Evolutionary conservation across 2,888 invertebrate genomes (phyloP), one percentile per base, ranked within the genome.

Genomic region (Proisotoma minuta): DNA sequence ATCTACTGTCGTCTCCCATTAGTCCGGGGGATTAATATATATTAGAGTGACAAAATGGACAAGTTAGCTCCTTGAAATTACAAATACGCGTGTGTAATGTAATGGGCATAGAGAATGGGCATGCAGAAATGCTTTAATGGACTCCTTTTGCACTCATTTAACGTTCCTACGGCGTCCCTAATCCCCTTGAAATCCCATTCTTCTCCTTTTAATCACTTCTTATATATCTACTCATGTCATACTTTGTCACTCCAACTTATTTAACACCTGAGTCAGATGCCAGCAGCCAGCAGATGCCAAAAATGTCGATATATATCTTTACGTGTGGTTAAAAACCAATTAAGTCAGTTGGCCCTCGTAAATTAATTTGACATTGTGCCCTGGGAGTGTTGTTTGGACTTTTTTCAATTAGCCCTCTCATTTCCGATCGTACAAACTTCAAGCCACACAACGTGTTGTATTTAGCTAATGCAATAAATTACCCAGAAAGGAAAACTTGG

Each of bases 351-450:
- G n/a, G n/a, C n/a, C n/a, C n/a, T n/a, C n/a, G n/a, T n/a, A n/a
- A n/a, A n/a, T n/a, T n/a, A n/a, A n/a, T n/a, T n/a, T n/a, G n/a
- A n/a, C n/a, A n/a, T n/a, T n/a, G n/a, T n/a, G n/a, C n/a, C n/a
- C n/a, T n/a, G n/a, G n/a, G n/a, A n/a, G n/a, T n/a, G n/a, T 63
- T 69, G 69, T 66, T 69, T 66, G 66, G 61, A 66, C 69, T 61
- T 69, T 69, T n/a, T 69, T 69, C 69, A 69, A 69, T 69, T 65
- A 69, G 59, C 67, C 69, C 65, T 69, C 67, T 69, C 67, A 69
- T 66, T 69, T 69, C 69, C 69, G 57, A 63, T 62, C 62, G 58
- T 39, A 26, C 57, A 12, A 34, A 34, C 34, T 34, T 34, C 34
- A 34, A 34, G 34, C 34, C 34, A 12, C 12, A 34, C 12, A n/a